phyloP scores from a whole-genome alignment of 2,888 invertebrate genomes.

The Cloeon dipterum region DNA sequence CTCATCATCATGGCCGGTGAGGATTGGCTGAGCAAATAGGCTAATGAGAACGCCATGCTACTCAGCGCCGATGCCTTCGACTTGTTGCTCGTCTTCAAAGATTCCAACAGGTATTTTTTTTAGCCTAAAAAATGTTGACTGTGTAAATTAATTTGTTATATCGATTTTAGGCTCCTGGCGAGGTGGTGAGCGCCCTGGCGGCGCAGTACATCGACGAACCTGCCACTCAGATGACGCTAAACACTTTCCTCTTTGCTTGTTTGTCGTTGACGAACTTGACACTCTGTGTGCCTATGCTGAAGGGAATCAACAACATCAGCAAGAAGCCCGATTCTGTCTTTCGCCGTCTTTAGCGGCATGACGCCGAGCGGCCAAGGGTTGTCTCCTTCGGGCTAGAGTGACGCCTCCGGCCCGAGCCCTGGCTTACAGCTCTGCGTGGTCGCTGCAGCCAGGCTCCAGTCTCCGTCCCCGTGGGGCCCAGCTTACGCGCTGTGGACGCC shows the following conservation, averaged over 20 bases:
- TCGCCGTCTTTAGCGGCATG: conserved; percentile 73
- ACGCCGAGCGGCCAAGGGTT: conserved; percentile 94
- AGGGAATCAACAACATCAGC: conserved; percentile 86
- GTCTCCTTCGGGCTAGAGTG: conserved; percentile 86
- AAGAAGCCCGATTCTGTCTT: conserved; percentile 94
- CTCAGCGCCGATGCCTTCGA: conserved; percentile 93
- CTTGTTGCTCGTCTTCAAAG: conserved; percentile 98
- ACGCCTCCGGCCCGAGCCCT: conserved; percentile 81
- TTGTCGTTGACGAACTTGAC: conserved; percentile 99
- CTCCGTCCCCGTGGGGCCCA: conserved; percentile 25
- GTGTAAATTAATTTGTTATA: background rate
- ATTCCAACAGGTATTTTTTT: conserved; percentile 94
- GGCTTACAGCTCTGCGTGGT: conserved; percentile 50
- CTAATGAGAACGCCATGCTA: conserved; percentile 93
- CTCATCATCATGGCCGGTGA: conserved; percentile 87
- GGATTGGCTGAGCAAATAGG: conserved; percentile 85
- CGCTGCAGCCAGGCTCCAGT: conserved; percentile 59
- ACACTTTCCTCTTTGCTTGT: conserved; percentile 99
- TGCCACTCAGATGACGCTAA: conserved; percentile 98
- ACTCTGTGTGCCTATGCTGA: conserved; percentile 92
- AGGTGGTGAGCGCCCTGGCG: conserved; percentile 99
- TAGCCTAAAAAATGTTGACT: conserved; percentile 13
- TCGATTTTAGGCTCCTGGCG: conserved; percentile 43
- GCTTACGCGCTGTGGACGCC: conserved; percentile 59
- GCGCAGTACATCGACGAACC: conserved; percentile 98